Percentiles rank a stretch among this genome's conserved stretches.
Conservation (phyloP, 1,140 invertebrate species). For the Leptinotarsa defecta region DNA sequence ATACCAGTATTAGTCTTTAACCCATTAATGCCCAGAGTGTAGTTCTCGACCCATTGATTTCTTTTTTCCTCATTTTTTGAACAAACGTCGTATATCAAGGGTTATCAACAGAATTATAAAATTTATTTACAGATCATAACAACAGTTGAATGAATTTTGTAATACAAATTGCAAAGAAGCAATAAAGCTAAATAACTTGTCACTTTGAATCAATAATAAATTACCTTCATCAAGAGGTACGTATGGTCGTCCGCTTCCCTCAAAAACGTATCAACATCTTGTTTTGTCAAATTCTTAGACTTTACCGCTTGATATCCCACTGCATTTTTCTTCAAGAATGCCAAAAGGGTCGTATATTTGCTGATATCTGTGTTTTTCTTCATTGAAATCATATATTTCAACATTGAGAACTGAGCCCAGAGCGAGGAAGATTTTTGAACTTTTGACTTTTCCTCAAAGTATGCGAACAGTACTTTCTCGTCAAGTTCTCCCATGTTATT, state of each 20-base stretch:
- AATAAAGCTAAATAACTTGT: too few species aligned
- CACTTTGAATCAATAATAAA: background rate
- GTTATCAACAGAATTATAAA: too few species aligned
- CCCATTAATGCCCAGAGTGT: too few species aligned
- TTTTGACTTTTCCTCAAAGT: background rate
- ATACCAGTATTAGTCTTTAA: too few species aligned
- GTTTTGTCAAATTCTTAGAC: conserved; percentile 27
- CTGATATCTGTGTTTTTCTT: conserved; percentile 34
- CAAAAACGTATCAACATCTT: conserved; percentile 32
- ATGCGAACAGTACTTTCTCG: background rate
- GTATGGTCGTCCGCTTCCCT: conserved; percentile 32
- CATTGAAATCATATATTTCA: conserved; percentile 22
- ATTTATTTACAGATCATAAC: too few species aligned
- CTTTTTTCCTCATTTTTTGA: too few species aligned
- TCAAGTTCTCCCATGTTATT: background rate
- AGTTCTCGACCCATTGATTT: too few species aligned
- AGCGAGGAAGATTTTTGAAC: conserved; percentile 25
- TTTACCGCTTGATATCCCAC: conserved; percentile 32
- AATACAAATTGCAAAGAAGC: too few species aligned
- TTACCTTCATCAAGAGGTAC: conserved; percentile 38
- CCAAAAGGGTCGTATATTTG: conserved; percentile 27
- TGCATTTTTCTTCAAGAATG: conserved; percentile 30
- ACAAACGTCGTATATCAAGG: too few species aligned
- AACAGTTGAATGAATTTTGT: too few species aligned
- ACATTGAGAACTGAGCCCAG: conserved; percentile 29